Percentiles rank a stretch among this genome's conserved stretches.
Evolutionary conservation across 2,113 vertebrate species (phyloP).

Genomic region (Istiophorus platypterus): DNA sequence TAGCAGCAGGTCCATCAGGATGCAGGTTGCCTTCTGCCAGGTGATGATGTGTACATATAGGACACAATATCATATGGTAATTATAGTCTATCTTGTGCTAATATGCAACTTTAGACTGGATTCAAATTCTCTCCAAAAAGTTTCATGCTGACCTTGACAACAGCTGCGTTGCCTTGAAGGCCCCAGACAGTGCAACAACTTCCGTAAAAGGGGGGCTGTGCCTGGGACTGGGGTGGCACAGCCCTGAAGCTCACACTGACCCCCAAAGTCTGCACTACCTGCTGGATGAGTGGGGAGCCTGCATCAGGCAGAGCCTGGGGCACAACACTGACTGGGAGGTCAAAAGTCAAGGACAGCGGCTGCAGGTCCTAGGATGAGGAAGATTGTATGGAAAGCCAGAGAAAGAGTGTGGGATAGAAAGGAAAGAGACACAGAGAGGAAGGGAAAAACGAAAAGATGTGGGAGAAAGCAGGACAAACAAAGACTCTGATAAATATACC

Average conservation of each 20-base stretch:
- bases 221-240: conserved; percentile 76
- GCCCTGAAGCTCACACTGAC: conserved; percentile 84
- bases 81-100: not conserved
- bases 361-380: conserved; percentile 80
- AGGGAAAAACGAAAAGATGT: not conserved
- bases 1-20: conserved; percentile 85
- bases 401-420: not conserved
- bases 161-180: conserved; percentile 79
- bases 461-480: conserved; percentile 7
- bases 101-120: not conserved
- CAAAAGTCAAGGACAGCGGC: conserved; percentile 85
- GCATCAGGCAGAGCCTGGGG: conserved; percentile 81
- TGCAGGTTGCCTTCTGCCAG: conserved; percentile 82
- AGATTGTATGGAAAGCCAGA: not conserved
- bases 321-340: conserved; percentile 81
- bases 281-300: conserved; percentile 83
- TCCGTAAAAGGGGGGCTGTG: conserved; percentile 80
- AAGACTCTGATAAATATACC: conserved; percentile 51
- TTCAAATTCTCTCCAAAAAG: not conserved
- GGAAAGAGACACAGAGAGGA: not conserved
- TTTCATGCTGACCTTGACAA: conserved; percentile 78
- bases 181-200: conserved; percentile 84
- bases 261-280: conserved; percentile 83
- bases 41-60: not conserved
- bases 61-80: not conserved